These are phyloP conservation scores for Stenotaenia linearis DNA, from an alignment of 2,888 invertebrate genomes.

Conservation along the genomic window DNA sequence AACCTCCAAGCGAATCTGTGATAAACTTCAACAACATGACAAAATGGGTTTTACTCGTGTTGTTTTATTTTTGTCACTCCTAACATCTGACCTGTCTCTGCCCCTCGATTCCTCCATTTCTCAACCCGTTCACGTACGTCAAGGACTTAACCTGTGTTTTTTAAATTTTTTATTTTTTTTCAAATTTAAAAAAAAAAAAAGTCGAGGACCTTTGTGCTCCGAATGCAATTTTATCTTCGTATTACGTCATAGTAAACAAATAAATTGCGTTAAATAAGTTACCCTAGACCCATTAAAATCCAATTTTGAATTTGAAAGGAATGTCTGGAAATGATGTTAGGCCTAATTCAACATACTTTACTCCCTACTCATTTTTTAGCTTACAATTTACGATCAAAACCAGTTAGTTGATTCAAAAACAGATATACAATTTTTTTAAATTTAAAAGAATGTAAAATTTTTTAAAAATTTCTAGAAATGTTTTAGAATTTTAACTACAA, in stretches of 20 bases:
- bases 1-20: too few species aligned
- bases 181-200: too few species aligned
- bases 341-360: not conserved
- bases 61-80: not conserved
- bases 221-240: too few species aligned
- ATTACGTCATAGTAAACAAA: too few species aligned
- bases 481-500: too few species aligned
- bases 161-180: too few species aligned
- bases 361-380: not conserved
- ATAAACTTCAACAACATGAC: too few species aligned
- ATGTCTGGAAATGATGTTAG: not conserved
- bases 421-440: not conserved
- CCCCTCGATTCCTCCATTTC: not conserved
- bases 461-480: not conserved
- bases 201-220: too few species aligned
- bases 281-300: too few species aligned
- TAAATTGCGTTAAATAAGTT: too few species aligned
- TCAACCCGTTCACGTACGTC: not conserved
- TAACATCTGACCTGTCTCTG: not conserved
- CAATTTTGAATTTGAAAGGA: not conserved
- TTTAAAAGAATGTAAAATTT: too few species aligned
- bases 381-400: conserved; percentile 1
- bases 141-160: not conserved
- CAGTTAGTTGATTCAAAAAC: not conserved
- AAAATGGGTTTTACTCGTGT: not conserved